Percentiles rank a stretch among this genome's conserved stretches.
Conservation (phyloP, 2,113 vertebrate species). For the Lophius piscatorius region DNA sequence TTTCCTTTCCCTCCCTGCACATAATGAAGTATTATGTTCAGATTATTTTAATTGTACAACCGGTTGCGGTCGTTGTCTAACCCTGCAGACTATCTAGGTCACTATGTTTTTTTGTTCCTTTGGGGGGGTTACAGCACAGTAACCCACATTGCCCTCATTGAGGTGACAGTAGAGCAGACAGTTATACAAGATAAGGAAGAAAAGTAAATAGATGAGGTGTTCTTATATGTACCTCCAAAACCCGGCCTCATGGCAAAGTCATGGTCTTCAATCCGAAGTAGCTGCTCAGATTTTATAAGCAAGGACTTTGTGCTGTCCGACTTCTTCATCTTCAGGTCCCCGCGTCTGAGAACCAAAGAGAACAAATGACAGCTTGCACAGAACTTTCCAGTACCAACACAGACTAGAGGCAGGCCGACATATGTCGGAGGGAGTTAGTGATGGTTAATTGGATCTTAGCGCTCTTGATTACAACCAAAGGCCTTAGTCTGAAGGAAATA, state of each 20-base stretch:
- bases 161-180: slow-evolving; percentile 8
- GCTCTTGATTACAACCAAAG: slow-evolving; percentile 51
- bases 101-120: slow-evolving; percentile 38
- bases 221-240: slow-evolving; percentile 84
- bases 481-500: slow-evolving; percentile 20
- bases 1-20: too few species aligned
- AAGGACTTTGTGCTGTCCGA: slow-evolving; percentile 86
- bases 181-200: background rate
- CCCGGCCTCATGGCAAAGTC: slow-evolving; percentile 92
- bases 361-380: slow-evolving; percentile 17
- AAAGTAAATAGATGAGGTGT: background rate
- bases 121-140: slow-evolving; percentile 60
- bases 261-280: slow-evolving; percentile 89
- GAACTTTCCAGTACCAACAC: slow-evolving; percentile 38
- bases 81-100: slow-evolving; percentile 74
- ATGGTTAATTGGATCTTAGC: slow-evolving; percentile 45
- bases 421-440: slow-evolving; percentile 50
- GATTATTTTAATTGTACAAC: slow-evolving; percentile 69
- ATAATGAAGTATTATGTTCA: slow-evolving; percentile 48
- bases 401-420: slow-evolving; percentile 39
- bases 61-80: slow-evolving; percentile 59
- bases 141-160: slow-evolving; percentile 64
- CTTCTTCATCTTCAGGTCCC: slow-evolving; percentile 86
- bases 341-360: slow-evolving; percentile 72
- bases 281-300: slow-evolving; percentile 85